Percentiles rank a stretch among this genome's conserved stretches.
Conservation (phyloP, 2,797 vertebrate genomes). For the Danio aesculapii region DNA sequence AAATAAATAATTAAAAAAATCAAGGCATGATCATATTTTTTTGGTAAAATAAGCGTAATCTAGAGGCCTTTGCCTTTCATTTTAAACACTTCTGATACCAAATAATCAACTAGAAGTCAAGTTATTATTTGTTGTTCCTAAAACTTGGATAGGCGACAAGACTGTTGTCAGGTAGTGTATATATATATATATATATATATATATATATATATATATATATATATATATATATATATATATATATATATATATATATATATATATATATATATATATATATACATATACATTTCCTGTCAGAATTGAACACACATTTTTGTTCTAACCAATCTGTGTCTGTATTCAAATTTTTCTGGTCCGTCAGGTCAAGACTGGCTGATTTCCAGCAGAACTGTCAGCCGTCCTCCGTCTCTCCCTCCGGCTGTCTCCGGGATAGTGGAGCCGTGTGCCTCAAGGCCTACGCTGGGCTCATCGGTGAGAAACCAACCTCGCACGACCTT, state of each 20-base stretch:
- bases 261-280: too few species aligned
- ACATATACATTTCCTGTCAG: neutral
- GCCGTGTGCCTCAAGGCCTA: constrained; percentile 91
- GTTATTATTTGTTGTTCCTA: neutral
- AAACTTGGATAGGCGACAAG: too few species aligned
- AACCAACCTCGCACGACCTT: neutral
- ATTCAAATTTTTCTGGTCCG: constrained; percentile 38
- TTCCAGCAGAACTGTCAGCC: constrained; percentile 92
- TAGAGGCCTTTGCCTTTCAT: too few species aligned
- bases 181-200: neutral
- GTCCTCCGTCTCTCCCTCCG: constrained; percentile 75
- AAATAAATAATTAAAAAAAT: too few species aligned
- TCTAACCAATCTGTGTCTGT: neutral
- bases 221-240: too few species aligned
- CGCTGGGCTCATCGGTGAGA: constrained; percentile 92
- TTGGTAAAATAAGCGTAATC: too few species aligned
- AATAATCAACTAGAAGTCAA: too few species aligned
- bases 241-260: too few species aligned
- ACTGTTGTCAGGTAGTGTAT: too few species aligned
- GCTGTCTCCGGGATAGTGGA: constrained; percentile 81
- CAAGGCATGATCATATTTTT: too few species aligned
- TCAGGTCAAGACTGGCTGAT: constrained; percentile 92
- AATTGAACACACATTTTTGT: constrained; percentile 29
- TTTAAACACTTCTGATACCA: too few species aligned
- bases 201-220: too few species aligned